phyloP scores from a whole-genome alignment of 2,113 vertebrate genomes.

The Bubo bubo region DNA sequence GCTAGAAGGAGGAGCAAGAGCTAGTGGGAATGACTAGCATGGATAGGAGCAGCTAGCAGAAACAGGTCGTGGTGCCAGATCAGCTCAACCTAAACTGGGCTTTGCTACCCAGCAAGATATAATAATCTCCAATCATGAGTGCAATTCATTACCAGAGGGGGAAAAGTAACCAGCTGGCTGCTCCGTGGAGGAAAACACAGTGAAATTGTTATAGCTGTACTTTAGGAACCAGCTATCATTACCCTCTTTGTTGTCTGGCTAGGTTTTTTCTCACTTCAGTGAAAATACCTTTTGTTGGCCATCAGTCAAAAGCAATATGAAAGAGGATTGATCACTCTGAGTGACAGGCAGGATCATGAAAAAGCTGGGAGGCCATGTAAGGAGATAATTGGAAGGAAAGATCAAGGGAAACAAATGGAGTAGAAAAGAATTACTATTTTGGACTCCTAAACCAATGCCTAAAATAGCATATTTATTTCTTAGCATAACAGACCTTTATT shows the following conservation, averaged over 20 bases:
- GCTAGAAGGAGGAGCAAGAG: neutral
- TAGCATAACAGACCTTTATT: constrained; percentile 13
- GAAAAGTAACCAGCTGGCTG: constrained; percentile 5
- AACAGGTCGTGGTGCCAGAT: neutral
- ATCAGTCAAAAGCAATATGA: constrained; percentile 17
- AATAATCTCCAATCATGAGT: neutral
- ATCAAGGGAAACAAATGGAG: constrained; percentile 18
- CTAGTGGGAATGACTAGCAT: neutral
- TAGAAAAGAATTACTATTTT: constrained; percentile 1
- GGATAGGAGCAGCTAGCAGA: neutral
- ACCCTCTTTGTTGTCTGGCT: neutral
- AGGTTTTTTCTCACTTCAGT: neutral
- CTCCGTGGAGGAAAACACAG: neutral
- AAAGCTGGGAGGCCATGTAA: neutral
- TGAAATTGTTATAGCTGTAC: neutral
- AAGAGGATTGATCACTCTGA: neutral
- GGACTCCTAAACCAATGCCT: neutral
- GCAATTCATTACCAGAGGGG: neutral
- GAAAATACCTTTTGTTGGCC: constrained; percentile 26
- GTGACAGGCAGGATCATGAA: neutral
- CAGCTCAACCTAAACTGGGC: neutral
- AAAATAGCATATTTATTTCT: constrained; percentile 26
- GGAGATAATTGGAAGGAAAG: constrained; percentile 11
- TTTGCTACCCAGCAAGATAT: neutral
- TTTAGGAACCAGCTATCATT: neutral